phyloP scores from a whole-genome alignment of 2,113 vertebrate genomes.

The Balaeniceps rex region DNA sequence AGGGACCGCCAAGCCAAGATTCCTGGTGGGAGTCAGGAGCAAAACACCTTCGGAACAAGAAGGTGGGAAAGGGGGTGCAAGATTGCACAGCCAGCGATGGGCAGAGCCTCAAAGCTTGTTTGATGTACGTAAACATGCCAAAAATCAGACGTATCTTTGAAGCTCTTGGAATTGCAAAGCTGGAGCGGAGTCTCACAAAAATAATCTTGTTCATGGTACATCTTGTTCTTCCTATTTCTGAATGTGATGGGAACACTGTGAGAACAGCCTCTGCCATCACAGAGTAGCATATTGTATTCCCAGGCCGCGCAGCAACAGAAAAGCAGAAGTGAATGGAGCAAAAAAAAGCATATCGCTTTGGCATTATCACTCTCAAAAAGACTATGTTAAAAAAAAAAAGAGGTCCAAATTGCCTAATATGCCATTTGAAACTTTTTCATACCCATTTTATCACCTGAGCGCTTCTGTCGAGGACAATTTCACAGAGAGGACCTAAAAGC shows the following conservation, averaged over 20 bases:
- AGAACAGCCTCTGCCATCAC: constrained; percentile 38
- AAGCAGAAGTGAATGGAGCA: background rate
- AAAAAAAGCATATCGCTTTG: background rate
- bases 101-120: background rate
- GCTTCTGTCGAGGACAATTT: background rate
- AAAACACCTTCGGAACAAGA: background rate
- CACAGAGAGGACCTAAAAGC: background rate
- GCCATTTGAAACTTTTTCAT: background rate
- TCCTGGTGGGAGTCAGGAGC: background rate
- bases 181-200: constrained; percentile 29
- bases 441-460: background rate
- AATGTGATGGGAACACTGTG: background rate
- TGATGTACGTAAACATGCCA: background rate
- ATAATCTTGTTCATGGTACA: constrained; percentile 21
- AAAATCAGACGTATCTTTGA: background rate
- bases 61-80: background rate
- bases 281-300: constrained; percentile 33
- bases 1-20: background rate
- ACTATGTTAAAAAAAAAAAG: background rate
- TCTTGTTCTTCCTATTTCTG: constrained; percentile 53
- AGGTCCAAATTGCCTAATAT: background rate
- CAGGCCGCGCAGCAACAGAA: background rate
- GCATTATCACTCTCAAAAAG: background rate
- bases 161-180: constrained; percentile 37
- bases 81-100: background rate